Percentiles rank a stretch among this genome's conserved stretches.
phyloP scores from a whole-genome alignment of 2,797 vertebrate genomes.

The Anolis apletophallus region DNA sequence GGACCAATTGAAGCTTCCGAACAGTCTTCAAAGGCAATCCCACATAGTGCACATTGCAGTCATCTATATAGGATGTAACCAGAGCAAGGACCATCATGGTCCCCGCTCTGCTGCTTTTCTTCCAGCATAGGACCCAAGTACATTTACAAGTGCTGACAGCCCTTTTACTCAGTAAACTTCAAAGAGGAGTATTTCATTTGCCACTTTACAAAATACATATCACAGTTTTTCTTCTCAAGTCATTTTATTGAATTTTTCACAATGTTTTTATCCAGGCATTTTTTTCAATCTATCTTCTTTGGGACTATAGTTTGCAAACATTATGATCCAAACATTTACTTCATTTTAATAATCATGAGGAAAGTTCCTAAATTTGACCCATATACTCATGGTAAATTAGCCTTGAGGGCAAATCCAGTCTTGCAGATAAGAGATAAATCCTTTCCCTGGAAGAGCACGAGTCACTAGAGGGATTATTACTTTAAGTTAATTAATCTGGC shows the following conservation, averaged over 20 bases:
- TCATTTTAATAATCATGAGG: not conserved
- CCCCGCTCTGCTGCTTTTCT: too few species aligned
- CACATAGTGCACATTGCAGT: too few species aligned
- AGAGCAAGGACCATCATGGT: too few species aligned
- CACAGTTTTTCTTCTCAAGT: not conserved
- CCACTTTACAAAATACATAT: not conserved
- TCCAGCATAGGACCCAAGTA: too few species aligned
- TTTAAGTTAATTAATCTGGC: conserved; percentile 28
- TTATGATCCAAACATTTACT: not conserved
- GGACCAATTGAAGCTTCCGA: too few species aligned
- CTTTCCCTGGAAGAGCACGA: not conserved
- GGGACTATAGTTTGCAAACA: not conserved
- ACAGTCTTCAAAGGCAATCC: too few species aligned
- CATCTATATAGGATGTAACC: too few species aligned
- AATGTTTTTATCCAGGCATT: not conserved
- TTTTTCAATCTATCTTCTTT: not conserved
- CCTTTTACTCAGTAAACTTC: not conserved
- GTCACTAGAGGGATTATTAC: not conserved
- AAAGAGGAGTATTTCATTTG: not conserved
- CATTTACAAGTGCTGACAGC: too few species aligned
- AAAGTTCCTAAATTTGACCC: not conserved
- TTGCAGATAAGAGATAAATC: conserved; percentile 19
- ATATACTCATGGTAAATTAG: not conserved
- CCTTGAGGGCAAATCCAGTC: conserved; percentile 1
- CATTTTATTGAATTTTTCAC: not conserved